A percentile compares a stretch with the other conserved stretches of the same genome.
phyloP scores from a whole-genome alignment of 1,140 invertebrate genomes.

The Procambarus virginalis region DNA sequence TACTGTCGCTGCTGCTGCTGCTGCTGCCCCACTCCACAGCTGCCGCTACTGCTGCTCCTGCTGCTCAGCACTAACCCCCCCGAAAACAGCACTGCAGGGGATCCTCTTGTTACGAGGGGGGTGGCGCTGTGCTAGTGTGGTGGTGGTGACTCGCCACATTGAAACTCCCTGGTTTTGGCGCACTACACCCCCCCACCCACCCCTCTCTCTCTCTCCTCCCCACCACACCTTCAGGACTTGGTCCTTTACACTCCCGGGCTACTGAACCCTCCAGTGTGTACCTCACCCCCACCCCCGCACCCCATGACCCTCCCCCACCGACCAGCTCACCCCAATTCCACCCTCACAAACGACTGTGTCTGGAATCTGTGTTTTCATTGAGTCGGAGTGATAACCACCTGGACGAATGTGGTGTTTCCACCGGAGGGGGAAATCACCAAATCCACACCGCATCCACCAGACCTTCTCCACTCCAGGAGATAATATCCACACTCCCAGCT shows the following conservation, averaged over 20 bases:
- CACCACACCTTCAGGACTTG: background rate
- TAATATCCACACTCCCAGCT: too few species aligned
- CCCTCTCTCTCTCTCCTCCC: background rate
- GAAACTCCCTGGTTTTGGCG: background rate
- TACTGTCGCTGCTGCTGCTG: background rate
- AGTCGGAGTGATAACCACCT: background rate
- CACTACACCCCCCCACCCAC: background rate
- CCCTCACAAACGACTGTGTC: background rate
- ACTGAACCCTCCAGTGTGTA: slow-evolving; percentile 1
- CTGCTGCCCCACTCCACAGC: too few species aligned
- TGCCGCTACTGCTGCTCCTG: background rate
- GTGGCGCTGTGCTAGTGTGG: background rate
- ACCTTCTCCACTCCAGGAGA: too few species aligned
- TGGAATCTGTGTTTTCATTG: background rate
- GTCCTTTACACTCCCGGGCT: slow-evolving; percentile 19
- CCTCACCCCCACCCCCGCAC: background rate
- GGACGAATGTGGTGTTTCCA: background rate
- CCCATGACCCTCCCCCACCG: background rate
- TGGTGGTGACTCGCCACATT: background rate
- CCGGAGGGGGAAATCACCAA: too few species aligned
- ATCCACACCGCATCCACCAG: too few species aligned
- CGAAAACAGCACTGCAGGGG: too few species aligned
- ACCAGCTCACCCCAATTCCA: background rate
- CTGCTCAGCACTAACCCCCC: too few species aligned
- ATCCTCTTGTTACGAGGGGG: too few species aligned